These are phyloP conservation scores for Chrysemys picta DNA, from an alignment of 2,113 vertebrate genomes.

Conservation along the genomic window DNA sequence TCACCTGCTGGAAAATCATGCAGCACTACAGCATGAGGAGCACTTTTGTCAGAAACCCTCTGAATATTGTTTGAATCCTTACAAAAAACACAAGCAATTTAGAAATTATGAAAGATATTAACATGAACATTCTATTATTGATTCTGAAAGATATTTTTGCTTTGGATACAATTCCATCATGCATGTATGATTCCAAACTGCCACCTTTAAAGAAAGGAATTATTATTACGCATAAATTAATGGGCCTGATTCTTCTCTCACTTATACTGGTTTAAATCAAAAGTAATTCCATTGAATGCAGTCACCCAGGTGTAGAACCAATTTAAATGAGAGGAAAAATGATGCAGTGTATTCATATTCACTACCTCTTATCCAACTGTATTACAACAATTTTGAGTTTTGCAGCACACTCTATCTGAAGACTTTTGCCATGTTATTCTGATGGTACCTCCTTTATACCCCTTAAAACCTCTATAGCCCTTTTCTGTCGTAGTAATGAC, in stretches of 20 bases:
- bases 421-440: not conserved
- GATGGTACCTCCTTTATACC: not conserved
- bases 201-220: not conserved
- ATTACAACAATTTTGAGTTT: not conserved
- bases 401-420: not conserved
- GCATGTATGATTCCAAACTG: not conserved
- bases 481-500: not conserved
- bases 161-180: not conserved
- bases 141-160: not conserved
- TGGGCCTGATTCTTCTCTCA: not conserved
- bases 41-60: constrained; percentile 65
- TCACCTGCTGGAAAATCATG: constrained; percentile 92
- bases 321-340: not conserved
- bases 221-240: not conserved
- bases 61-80: constrained; percentile 68
- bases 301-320: not conserved
- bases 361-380: not conserved
- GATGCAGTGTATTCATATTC: not conserved
- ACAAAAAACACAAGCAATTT: constrained; percentile 17
- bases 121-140: not conserved
- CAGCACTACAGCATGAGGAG: constrained; percentile 84
- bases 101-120: not conserved
- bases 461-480: not conserved
- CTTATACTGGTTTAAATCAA: not conserved
- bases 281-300: not conserved